A percentile compares a stretch with the other conserved stretches of the same genome.
Evolutionary conservation across 2,888 invertebrate species (phyloP).

Genomic region (Limnephilus marmoratus): DNA sequence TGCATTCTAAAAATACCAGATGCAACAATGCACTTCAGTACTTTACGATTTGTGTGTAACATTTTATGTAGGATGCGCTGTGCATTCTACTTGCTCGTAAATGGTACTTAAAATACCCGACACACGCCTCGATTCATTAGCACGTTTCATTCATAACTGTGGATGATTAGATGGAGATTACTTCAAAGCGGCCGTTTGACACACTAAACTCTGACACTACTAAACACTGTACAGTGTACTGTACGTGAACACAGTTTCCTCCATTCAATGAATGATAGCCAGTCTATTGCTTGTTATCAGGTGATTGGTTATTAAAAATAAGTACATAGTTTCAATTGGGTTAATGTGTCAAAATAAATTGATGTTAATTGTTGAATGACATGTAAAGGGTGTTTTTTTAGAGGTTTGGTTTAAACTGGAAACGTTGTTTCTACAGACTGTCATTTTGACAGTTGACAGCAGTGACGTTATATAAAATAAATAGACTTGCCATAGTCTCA

Average conservation of each 20-base stretch:
- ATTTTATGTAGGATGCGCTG: neutral
- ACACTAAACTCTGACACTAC: constrained; percentile 22
- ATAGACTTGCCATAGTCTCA: too few relatives aligned
- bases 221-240: neutral
- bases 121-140: constrained; percentile 11
- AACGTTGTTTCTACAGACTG: too few relatives aligned
- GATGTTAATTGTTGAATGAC: neutral
- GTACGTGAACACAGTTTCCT: neutral
- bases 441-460: too few relatives aligned
- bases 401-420: too few relatives aligned
- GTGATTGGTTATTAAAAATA: neutral
- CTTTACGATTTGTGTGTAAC: neutral
- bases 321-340: neutral
- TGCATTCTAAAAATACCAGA: neutral
- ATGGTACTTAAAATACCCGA: constrained; percentile 15
- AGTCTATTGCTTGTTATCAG: neutral
- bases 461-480: too few relatives aligned
- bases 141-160: constrained; percentile 14
- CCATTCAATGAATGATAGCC: neutral
- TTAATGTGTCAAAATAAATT: neutral
- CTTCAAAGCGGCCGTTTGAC: constrained; percentile 19
- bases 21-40: neutral
- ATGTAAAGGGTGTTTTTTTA: too few relatives aligned
- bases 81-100: neutral
- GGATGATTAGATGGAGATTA: neutral